Conservation (phyloP, 2,888 invertebrate species). For the Diarsia dahlii region DNA sequence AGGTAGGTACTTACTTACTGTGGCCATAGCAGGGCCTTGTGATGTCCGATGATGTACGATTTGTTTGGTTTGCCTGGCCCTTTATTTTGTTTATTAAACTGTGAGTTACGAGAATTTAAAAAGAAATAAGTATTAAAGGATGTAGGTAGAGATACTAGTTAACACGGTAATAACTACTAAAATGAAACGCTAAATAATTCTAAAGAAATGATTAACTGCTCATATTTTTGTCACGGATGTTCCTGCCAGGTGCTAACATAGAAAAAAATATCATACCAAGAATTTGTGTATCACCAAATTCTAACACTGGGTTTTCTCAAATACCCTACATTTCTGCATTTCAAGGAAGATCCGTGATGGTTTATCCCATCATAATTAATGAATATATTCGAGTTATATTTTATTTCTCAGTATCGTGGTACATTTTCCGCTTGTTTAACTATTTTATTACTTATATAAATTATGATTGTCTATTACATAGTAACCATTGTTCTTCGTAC, state of each 20-base stretch:
- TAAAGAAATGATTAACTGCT: not conserved
- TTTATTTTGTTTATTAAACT: not conserved
- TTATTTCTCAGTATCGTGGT: not conserved
- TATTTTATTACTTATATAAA: slow-evolving; percentile 23
- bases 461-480: slow-evolving; percentile 24
- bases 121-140: not conserved
- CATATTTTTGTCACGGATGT: not conserved
- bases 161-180: no score
- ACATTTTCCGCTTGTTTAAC: slow-evolving; percentile 27
- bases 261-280: slow-evolving; percentile 10
- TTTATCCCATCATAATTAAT: not conserved
- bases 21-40: slow-evolving; percentile 47
- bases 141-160: not conserved
- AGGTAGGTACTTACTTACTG: slow-evolving; percentile 43
- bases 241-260: not conserved
- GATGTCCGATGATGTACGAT: slow-evolving; percentile 26
- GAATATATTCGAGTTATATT: not conserved
- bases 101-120: not conserved
- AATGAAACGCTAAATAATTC: not conserved
- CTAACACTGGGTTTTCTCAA: slow-evolving; percentile 21
- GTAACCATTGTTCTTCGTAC: slow-evolving; percentile 48
- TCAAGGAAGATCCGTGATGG: slow-evolving; percentile 37
- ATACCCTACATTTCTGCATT: not conserved
- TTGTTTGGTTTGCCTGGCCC: slow-evolving; percentile 36
- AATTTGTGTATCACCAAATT: slow-evolving; percentile 12